phyloP scores from a whole-genome alignment of 2,113 vertebrate genomes.

The Chloebia gouldiae region DNA sequence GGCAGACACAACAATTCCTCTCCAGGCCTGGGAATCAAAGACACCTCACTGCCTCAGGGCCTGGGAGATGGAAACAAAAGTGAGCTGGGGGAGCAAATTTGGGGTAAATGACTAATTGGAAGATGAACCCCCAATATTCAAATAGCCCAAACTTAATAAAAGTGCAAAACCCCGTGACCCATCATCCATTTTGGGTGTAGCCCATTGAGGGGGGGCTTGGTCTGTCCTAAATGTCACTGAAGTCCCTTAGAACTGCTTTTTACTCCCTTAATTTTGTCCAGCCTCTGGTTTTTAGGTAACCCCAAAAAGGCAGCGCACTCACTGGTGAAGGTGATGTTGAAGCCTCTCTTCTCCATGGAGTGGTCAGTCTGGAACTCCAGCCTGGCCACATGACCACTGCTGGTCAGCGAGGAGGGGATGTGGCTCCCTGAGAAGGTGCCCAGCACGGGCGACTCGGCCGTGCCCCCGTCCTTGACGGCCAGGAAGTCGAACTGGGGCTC shows the following conservation, averaged over 20 bases:
- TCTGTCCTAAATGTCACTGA: neutral
- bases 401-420: conserved; percentile 93
- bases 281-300: neutral
- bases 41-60: neutral
- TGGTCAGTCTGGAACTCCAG: conserved; percentile 98
- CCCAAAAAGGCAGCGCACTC: conserved; percentile 20
- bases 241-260: neutral
- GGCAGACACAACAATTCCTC: neutral
- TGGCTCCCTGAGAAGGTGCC: conserved; percentile 94
- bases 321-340: conserved; percentile 99
- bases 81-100: neutral
- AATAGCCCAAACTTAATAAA: neutral
- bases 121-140: neutral
- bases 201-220: neutral
- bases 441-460: conserved; percentile 90
- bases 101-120: neutral
- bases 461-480: conserved; percentile 92
- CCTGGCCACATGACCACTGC: conserved; percentile 90
- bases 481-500: conserved; percentile 99
- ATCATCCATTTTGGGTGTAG: neutral
- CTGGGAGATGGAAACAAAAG: neutral
- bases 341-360: conserved; percentile 95
- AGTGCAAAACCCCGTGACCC: neutral
- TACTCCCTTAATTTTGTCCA: neutral
- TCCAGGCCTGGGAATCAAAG: neutral